Evolutionary conservation across 2,113 vertebrate genomes (phyloP), one percentile per base, ranked within the genome.

Genomic region (Anguilla rostrata): DNA sequence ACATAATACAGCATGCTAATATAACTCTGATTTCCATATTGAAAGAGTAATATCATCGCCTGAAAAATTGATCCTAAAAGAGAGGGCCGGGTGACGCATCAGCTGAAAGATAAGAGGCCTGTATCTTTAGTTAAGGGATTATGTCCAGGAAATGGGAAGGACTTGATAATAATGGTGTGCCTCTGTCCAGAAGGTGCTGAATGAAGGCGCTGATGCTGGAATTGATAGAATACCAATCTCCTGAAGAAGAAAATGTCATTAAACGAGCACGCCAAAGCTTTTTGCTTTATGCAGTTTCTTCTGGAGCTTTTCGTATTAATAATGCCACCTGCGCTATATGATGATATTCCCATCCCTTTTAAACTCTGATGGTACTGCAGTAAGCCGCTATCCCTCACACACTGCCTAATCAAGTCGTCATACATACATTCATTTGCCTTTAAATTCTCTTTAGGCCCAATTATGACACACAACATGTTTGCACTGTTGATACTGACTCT

Each of bases 41-140:
- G 60, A 66, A 26, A 66, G 60, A 20, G 71, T 34, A 12, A 1
- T 29, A 34, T 26, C 26, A 26, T 26, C 11, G 26, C 26, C 4
- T 12, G 22, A 22, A 8, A 6, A 29, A 29, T 29, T 56, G 49
- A 40, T 41, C 39, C 39, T 11, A 7, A 11, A 12, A 22, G 79
- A 41, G 20, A 43, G 22, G 39, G 20, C 22, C 6, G 22, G 39
- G 79, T 41, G 39, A 46, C 1, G 20, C 5, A 81, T 40, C 46
- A 29, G 81, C 46, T 49, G 26, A 49, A 29, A 49, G 81, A 81
- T 81, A 41, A 71, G 29, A 46, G 83, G 39, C 22, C 22, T 75
- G 39, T 43, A 6, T 43, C 41, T 84, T 39, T 29, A 84, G 60
- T 75, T 84, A 14, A 84, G 40, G 39, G 39, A 43, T 82, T 82